These are phyloP conservation scores for Geotrypetes seraphini DNA, from an alignment of 2,797 vertebrate species.

Conservation along the genomic window DNA sequence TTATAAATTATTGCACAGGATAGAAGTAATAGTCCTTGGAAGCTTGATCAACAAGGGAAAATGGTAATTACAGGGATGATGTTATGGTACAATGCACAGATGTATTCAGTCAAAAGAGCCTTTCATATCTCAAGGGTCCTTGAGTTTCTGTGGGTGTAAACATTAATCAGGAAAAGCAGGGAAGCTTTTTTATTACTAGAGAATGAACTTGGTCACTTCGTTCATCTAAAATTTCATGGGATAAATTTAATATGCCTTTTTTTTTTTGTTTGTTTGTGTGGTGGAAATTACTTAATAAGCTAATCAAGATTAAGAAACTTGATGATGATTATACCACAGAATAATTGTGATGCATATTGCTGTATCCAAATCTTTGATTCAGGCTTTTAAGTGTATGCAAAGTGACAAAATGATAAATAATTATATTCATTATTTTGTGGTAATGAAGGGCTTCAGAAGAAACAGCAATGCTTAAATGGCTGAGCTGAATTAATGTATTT, in stretches of 20 bases:
- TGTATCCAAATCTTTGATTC: constrained; percentile 15
- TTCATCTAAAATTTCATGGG: constrained; percentile 19
- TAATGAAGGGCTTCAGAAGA: no score
- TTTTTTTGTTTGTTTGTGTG: no score
- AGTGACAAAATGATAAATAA: constrained; percentile 10
- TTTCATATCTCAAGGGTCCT: no score
- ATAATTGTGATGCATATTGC: background rate
- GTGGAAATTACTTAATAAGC: background rate
- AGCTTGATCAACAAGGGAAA: background rate
- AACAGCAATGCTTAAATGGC: constrained; percentile 7
- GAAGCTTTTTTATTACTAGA: constrained; percentile 24
- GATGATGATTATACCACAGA: constrained; percentile 7
- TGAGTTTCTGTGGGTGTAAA: background rate
- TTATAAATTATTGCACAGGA: no score
- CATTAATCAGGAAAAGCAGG: constrained; percentile 18
- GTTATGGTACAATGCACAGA: no score
- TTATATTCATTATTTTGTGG: background rate
- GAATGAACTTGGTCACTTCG: constrained; percentile 11
- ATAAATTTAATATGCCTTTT: background rate
- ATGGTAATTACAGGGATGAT: background rate
- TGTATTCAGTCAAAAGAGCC: no score
- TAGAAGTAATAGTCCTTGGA: background rate
- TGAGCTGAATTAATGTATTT: constrained; percentile 1
- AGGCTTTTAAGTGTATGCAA: constrained; percentile 1
- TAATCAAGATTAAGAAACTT: constrained; percentile 4